phyloP scores from a whole-genome alignment of 2,888 invertebrate species.

The Leptinotarsa peninsularis region DNA sequence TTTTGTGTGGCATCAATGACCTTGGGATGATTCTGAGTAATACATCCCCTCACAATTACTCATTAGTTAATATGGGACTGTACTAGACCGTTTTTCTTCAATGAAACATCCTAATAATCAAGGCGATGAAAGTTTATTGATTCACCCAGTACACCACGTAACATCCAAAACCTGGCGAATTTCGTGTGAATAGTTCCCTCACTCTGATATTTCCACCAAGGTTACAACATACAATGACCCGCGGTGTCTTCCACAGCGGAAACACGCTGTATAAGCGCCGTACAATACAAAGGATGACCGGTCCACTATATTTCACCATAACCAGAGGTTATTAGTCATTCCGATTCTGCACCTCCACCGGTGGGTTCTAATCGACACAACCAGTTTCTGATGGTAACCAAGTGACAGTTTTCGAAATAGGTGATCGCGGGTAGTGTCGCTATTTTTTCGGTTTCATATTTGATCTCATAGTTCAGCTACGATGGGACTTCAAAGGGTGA shows the following conservation, averaged over 20 bases:
- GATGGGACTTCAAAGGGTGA: slow-evolving; percentile 8
- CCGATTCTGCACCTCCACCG: slow-evolving; percentile 30
- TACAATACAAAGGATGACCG: slow-evolving; percentile 54
- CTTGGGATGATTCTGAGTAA: too few species aligned
- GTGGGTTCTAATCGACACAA: slow-evolving; percentile 12
- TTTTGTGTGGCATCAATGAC: too few species aligned
- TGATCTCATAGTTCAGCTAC: slow-evolving; percentile 3
- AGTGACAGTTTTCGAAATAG: slow-evolving; percentile 2
- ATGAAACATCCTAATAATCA: background rate
- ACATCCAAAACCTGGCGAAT: background rate
- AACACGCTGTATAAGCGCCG: slow-evolving; percentile 56
- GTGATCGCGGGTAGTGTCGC: slow-evolving; percentile 14
- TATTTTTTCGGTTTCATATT: slow-evolving; percentile 5
- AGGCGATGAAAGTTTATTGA: background rate
- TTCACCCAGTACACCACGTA: background rate
- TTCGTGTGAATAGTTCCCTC: slow-evolving; percentile 30
- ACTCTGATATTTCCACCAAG: slow-evolving; percentile 45
- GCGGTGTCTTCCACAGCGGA: slow-evolving; percentile 51
- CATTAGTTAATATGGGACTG: too few species aligned
- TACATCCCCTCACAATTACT: too few species aligned
- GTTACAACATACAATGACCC: slow-evolving; percentile 55
- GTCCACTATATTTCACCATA: slow-evolving; percentile 41
- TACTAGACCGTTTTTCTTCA: too few species aligned
- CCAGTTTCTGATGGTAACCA: background rate
- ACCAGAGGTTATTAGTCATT: slow-evolving; percentile 38